Conservation (phyloP, 2,113 vertebrate species). For the Malurus melanocephalus region DNA sequence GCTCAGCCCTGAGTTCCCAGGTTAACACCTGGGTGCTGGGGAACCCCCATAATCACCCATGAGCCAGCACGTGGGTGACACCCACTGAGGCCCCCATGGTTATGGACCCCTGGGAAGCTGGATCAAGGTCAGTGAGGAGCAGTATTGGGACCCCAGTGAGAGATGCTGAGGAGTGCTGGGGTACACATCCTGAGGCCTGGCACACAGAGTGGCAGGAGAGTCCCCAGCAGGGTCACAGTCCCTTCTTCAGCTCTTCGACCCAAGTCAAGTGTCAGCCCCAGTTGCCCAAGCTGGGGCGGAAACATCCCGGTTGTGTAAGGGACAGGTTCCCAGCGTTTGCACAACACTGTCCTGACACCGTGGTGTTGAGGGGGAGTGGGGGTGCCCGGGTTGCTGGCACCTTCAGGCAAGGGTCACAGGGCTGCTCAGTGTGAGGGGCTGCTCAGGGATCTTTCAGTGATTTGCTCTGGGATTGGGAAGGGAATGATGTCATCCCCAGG, state of each 20-base stretch:
- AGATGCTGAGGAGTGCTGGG: not conserved
- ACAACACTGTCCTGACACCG: not conserved
- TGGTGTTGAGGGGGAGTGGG: accelerated
- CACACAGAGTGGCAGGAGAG: not conserved
- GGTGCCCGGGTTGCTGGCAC: not conserved
- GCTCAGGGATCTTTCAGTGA: not conserved
- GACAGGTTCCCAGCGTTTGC: slow-evolving; percentile 43
- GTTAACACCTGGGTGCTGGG: accelerated
- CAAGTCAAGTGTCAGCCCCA: not conserved
- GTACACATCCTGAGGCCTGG: not conserved
- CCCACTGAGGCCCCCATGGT: not conserved
- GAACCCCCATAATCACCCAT: accelerated
- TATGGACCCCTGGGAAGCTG: not conserved
- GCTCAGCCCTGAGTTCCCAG: not conserved
- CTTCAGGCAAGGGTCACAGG: not conserved
- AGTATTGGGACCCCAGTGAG: not conserved
- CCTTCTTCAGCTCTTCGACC: not conserved
- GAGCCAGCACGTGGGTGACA: not conserved
- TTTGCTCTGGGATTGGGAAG: not conserved
- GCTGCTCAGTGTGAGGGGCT: not conserved
- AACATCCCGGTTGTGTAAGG: not conserved
- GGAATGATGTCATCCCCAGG: not conserved
- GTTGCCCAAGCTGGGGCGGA: slow-evolving; percentile 4
- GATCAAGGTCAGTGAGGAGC: not conserved
- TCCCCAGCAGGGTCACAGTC: not conserved